A percentile compares a stretch with the other conserved stretches of the same genome.
Conservation (phyloP, 2,888 invertebrate species). For the Archips xylosteana region DNA sequence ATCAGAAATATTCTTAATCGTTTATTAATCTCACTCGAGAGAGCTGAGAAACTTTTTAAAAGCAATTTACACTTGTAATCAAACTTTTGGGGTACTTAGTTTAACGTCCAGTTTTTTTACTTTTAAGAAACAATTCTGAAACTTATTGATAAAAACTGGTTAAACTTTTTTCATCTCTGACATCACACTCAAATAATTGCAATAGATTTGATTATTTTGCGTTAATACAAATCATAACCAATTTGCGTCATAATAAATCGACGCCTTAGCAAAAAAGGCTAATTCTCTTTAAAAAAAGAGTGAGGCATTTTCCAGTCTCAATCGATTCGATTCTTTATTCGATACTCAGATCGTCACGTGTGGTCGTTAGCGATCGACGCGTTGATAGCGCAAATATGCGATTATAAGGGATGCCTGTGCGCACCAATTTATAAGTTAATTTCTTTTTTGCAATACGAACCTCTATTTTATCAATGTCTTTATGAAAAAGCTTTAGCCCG, state of each 20-base stretch:
- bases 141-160: not conserved
- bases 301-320: conserved; percentile 16
- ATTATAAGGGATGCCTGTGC: conserved; percentile 46
- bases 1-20: conserved; percentile 32
- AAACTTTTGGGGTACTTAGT: not conserved
- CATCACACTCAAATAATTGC: too few species aligned
- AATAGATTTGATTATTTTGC: too few species aligned
- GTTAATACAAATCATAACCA: too few species aligned
- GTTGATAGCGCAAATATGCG: conserved; percentile 51
- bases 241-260: not conserved
- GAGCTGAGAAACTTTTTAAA: conserved; percentile 18
- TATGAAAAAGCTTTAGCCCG: not conserved
- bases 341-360: conserved; percentile 53
- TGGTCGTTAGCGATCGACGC: conserved; percentile 54
- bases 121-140: not conserved
- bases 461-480: not conserved
- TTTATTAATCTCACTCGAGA: conserved; percentile 32
- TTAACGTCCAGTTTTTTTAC: not conserved
- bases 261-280: not conserved
- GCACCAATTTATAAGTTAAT: conserved; percentile 58
- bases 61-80: conserved; percentile 17
- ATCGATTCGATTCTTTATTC: conserved; percentile 48
- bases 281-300: not conserved
- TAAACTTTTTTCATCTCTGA: too few species aligned
- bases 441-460: conserved; percentile 41